A percentile compares a stretch with the other conserved stretches of the same genome.
phyloP scores from a whole-genome alignment of 2,113 vertebrate genomes.

The Plectropomus leopardus region DNA sequence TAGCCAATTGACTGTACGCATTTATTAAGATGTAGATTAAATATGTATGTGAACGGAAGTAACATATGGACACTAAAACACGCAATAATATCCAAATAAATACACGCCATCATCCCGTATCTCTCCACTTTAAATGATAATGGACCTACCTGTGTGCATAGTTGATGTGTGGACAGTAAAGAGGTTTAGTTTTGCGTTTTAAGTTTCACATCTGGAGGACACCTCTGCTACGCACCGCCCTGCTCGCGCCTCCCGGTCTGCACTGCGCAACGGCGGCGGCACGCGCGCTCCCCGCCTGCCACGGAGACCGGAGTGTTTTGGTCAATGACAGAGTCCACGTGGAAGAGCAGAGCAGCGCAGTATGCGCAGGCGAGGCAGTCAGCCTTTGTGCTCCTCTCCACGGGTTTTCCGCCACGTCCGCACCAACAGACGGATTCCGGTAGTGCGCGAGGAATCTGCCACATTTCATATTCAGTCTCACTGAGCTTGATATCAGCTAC shows the following conservation, averaged over 20 bases:
- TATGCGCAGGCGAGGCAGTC: constrained; percentile 9
- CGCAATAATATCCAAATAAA: neutral
- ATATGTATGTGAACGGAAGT: neutral
- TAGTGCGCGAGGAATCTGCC: neutral
- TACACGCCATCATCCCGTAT: neutral
- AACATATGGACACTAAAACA: neutral
- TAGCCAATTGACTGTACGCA: neutral
- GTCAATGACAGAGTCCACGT: constrained; percentile 81
- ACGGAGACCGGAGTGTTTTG: constrained; percentile 67
- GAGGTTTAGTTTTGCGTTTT: constrained; percentile 5
- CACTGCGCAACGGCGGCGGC: constrained; percentile 73
- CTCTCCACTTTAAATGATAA: neutral
- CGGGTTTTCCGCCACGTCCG: constrained; percentile 52
- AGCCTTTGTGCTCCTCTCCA: constrained; percentile 16
- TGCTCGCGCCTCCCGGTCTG: constrained; percentile 52
- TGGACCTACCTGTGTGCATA: constrained; percentile 68
- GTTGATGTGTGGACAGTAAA: constrained; percentile 12
- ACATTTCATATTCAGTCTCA: neutral
- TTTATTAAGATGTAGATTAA: neutral
- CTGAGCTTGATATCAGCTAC: neutral
- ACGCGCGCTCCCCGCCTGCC: constrained; percentile 46
- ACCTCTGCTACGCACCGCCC: constrained; percentile 44
- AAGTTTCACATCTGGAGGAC: constrained; percentile 55
- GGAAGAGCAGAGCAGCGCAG: constrained; percentile 60
- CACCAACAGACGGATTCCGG: neutral